Evolutionary conservation across 2,888 invertebrate genomes (phyloP).

Genomic region (Eurytoma adleriae): DNA sequence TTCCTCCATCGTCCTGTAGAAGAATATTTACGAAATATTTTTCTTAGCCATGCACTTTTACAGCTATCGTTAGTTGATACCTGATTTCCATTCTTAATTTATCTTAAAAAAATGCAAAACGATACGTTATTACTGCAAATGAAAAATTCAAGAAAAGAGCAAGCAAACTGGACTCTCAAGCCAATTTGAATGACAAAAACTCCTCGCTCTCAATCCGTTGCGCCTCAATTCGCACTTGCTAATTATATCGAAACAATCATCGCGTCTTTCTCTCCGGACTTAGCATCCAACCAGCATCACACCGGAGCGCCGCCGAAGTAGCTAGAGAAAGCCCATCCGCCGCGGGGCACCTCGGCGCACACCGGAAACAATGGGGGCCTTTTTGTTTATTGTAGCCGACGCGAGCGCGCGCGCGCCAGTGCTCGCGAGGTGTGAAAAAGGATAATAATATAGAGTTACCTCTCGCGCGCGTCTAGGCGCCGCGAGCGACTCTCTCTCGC

Average conservation of each 20-base stretch:
- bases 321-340: conserved; percentile 17
- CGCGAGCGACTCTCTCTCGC: conserved; percentile 30
- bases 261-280: neutral
- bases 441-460: conserved; percentile 76
- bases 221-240: neutral
- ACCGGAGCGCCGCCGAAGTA: neutral
- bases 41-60: neutral
- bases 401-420: conserved; percentile 62
- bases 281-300: neutral
- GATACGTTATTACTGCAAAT: too few relatives aligned
- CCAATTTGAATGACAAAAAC: too few relatives aligned
- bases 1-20: too few relatives aligned
- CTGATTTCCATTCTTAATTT: too few relatives aligned
- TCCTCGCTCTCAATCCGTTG: neutral
- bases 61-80: neutral
- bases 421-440: conserved; percentile 75
- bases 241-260: conserved; percentile 17
- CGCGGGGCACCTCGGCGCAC: conserved; percentile 49
- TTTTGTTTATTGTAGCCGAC: conserved; percentile 68
- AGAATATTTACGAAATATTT: too few relatives aligned
- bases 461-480: conserved; percentile 22
- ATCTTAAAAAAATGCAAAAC: too few relatives aligned
- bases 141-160: too few relatives aligned
- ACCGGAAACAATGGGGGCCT: conserved; percentile 68
- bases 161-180: too few relatives aligned